These are phyloP conservation scores for Venustaconcha ellipsiformis DNA, from an alignment of 1,140 invertebrate species.

Conservation along the genomic window DNA sequence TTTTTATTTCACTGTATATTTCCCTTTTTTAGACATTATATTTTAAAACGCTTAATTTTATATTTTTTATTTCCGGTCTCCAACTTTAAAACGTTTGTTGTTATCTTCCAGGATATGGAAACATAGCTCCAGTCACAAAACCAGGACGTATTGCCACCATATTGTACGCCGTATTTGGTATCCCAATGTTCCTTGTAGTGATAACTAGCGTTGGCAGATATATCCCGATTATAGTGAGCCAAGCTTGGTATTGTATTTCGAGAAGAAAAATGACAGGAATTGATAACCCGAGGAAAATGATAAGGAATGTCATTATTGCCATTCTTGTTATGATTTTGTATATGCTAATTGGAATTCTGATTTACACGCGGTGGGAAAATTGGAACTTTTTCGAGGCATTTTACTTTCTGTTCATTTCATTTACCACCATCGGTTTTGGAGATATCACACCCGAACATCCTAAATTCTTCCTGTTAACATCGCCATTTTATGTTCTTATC, in stretches of 20 bases:
- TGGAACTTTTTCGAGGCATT: slow-evolving; percentile 93
- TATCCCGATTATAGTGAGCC: slow-evolving; percentile 54
- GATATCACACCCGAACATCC: slow-evolving; percentile 90
- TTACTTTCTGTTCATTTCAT: slow-evolving; percentile 93
- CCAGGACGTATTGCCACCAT: slow-evolving; percentile 89
- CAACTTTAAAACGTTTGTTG: not conserved
- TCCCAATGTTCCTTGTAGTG: slow-evolving; percentile 85
- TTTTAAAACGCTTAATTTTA: not conserved
- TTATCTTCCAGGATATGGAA: slow-evolving; percentile 87
- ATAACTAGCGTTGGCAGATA: slow-evolving; percentile 66
- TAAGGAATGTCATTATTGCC: slow-evolving; percentile 89
- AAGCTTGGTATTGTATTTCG: slow-evolving; percentile 61
- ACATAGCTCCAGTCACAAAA: slow-evolving; percentile 88
- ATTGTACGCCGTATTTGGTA: slow-evolving; percentile 93
- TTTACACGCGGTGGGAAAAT: slow-evolving; percentile 76
- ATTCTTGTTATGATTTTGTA: slow-evolving; percentile 85
- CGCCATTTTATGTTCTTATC: slow-evolving; percentile 93
- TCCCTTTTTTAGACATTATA: not conserved
- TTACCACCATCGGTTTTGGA: slow-evolving; percentile 79
- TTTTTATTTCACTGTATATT: too few species aligned
- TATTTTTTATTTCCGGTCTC: slow-evolving; percentile 20
- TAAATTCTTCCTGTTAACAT: slow-evolving; percentile 84
- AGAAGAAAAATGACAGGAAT: slow-evolving; percentile 37
- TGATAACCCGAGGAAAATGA: slow-evolving; percentile 59
- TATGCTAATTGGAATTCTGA: slow-evolving; percentile 84